Evolutionary conservation across 1,140 invertebrate species (phyloP).

Genomic region (Drosophila mauritiana): DNA sequence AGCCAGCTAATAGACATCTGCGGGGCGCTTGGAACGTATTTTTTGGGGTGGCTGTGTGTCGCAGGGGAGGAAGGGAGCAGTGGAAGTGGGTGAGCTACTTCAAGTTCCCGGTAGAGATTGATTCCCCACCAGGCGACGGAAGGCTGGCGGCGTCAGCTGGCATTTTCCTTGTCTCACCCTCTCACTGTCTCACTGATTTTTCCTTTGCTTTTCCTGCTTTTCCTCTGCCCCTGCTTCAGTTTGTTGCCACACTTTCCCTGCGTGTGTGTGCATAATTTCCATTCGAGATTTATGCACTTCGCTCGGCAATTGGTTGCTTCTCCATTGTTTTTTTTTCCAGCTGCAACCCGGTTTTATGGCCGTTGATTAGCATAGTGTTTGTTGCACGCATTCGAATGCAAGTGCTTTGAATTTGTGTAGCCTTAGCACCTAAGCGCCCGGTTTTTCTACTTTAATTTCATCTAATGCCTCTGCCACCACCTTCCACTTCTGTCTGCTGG

Average conservation of each 20-base stretch:
- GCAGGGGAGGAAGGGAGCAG: no score
- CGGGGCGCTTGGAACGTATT: neutral
- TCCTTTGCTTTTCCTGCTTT: neutral
- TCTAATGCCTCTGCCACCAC: neutral
- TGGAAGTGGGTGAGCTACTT: constrained; percentile 1
- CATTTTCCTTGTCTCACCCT: neutral
- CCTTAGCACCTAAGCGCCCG: neutral
- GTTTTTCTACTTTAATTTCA: neutral
- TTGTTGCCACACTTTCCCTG: neutral
- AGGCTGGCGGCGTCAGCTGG: constrained; percentile 2
- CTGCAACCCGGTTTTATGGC: constrained; percentile 8
- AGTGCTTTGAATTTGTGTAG: constrained; percentile 5
- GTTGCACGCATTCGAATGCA: constrained; percentile 20
- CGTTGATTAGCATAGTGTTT: constrained; percentile 35
- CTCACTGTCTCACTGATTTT: neutral
- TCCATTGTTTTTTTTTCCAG: neutral
- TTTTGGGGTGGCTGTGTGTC: no score
- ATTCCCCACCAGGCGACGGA: constrained; percentile 1
- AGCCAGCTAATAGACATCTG: constrained; percentile 25
- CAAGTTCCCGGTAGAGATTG: constrained; percentile 11
- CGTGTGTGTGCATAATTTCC: constrained; percentile 27
- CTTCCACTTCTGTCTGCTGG: neutral
- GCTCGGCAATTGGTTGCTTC: constrained; percentile 3
- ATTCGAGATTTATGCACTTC: constrained; percentile 36
- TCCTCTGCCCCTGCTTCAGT: no score